phyloP scores from a whole-genome alignment of 2,113 vertebrate genomes.

The Nothoprocta pentlandii region DNA sequence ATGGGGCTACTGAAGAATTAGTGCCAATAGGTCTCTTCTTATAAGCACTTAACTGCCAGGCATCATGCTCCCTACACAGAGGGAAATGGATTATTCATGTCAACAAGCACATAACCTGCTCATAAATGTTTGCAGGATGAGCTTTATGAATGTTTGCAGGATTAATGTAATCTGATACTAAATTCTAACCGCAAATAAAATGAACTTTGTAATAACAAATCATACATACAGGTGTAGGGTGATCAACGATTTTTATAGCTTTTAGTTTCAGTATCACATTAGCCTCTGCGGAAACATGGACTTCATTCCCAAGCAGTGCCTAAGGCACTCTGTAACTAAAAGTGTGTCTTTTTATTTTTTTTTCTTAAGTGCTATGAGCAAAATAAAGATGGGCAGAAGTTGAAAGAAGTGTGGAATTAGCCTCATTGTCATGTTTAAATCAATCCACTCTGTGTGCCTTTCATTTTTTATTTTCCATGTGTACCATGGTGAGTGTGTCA shows the following conservation, averaged over 20 bases:
- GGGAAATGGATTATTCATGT: constrained; percentile 43
- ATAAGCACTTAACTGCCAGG: neutral
- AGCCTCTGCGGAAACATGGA: neutral
- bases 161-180: neutral
- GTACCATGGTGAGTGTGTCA: neutral
- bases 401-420: neutral
- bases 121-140: constrained; percentile 5
- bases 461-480: neutral
- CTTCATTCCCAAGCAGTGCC: neutral
- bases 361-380: neutral
- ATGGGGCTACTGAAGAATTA: constrained; percentile 4
- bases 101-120: neutral
- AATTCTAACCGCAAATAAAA: constrained; percentile 26
- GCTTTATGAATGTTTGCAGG: neutral
- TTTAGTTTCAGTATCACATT: neutral
- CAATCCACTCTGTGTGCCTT: neutral
- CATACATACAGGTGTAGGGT: neutral
- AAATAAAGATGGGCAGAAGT: neutral
- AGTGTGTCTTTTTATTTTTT: neutral
- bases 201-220: neutral
- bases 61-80: neutral
- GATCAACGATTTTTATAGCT: neutral
- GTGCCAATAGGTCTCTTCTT: neutral
- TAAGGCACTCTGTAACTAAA: neutral
- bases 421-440: neutral